Percentiles rank a stretch among this genome's conserved stretches.
Evolutionary conservation across 2,797 vertebrate genomes (phyloP).

Genomic region (Coregonus suidteri): DNA sequence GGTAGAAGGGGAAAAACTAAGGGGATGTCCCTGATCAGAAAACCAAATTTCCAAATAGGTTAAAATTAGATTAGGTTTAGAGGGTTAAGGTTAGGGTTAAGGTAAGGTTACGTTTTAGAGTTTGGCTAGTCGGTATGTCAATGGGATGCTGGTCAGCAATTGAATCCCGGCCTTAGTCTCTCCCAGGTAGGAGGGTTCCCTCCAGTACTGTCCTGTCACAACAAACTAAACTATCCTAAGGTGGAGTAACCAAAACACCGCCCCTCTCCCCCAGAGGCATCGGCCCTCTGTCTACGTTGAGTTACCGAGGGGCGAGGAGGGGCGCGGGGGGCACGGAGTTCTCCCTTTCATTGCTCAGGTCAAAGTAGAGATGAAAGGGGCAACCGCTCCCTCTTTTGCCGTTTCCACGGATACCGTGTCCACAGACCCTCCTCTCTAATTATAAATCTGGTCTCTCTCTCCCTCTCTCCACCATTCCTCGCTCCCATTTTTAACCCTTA

Average conservation of each 20-base stretch:
- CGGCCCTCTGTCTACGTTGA: not conserved
- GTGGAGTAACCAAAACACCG: not conserved
- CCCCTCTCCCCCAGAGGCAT: not conserved
- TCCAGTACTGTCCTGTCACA: not conserved
- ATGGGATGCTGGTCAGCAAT: too few species aligned
- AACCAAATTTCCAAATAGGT: too few species aligned
- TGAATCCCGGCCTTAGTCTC: not conserved
- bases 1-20: too few species aligned
- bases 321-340: conserved; percentile 6
- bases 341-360: conserved; percentile 52
- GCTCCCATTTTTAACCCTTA: not conserved
- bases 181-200: not conserved
- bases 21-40: too few species aligned
- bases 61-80: too few species aligned
- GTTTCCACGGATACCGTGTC: conserved; percentile 63
- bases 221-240: not conserved
- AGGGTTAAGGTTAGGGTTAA: too few species aligned
- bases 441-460: not conserved
- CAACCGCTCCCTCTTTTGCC: conserved; percentile 33
- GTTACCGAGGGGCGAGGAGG: conserved; percentile 15
- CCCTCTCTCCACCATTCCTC: conserved; percentile 39
- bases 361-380: conserved; percentile 58
- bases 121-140: too few species aligned
- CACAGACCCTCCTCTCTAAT: conserved; percentile 29
- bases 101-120: too few species aligned